Evolutionary conservation across 2,888 invertebrate genomes (phyloP).

Genomic region (Heliconius aoede): DNA sequence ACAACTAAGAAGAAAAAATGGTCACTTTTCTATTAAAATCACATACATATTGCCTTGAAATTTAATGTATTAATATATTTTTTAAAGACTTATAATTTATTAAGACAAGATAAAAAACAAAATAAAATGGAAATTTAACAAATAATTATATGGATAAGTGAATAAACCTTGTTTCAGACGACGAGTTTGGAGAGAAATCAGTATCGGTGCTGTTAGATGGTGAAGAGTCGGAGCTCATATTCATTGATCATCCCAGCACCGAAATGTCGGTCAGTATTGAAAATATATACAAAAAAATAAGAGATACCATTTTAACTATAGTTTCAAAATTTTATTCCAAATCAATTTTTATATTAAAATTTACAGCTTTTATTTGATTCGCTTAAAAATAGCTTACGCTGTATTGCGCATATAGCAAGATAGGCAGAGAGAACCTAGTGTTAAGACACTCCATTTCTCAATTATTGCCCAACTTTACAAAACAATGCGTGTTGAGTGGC

Average conservation of each 20-base stretch:
- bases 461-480: not conserved
- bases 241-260: constrained; percentile 94
- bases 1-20: not conserved
- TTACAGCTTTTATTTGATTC: no score
- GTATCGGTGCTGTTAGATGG: constrained; percentile 95
- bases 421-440: not conserved
- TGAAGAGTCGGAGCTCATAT: constrained; percentile 94
- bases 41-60: not conserved
- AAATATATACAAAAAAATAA: not conserved
- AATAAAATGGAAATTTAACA: not conserved
- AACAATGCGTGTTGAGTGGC: not conserved
- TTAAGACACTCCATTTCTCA: not conserved
- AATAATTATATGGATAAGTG: not conserved
- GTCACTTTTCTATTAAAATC: not conserved
- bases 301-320: not conserved
- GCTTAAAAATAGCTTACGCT: not conserved
- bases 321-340: not conserved
- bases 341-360: not conserved
- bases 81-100: no score
- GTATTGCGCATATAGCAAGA: not conserved
- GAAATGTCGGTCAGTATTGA: constrained; percentile 92
- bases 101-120: not conserved
- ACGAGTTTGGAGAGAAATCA: constrained; percentile 95
- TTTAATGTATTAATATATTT: not conserved
- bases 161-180: constrained; percentile 87